Base-by-base conservation (phyloP, 2,888 invertebrate genomes). In the Hipparchia sbordonii region DNA sequence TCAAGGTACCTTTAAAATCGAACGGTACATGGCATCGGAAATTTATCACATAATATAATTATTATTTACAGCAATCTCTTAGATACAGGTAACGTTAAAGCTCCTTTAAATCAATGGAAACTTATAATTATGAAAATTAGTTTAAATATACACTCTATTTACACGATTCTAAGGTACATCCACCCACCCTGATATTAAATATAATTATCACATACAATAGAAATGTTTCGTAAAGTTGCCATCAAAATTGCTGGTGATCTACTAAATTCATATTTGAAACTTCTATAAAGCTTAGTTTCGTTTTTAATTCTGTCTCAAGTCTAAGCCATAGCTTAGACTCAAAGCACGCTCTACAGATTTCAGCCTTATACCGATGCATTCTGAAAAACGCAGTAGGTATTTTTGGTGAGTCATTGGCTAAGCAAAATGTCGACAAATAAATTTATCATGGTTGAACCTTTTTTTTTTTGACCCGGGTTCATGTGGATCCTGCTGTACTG, bases 1-100 rank as follows among this genome's bases (percentile, higher is more conserved):
- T 67, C 13, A 54, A 72, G 71, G 72, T 77, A 77, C 73, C 73
- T 74, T 72, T 73, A 52, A 74, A 79, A 72, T 72, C 72, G 74
- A 75, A 74, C 70, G 78, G 75, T 81, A 85, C 84, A 92, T 92
- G 91, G 92, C 92, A 91, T 85, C 89, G 82, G 87, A 85, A 88
- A 82, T 83, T 82, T 87, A 87, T 87, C 85, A 89, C 87, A 87
- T 82, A 66, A 56, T 86, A 46, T 48, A 51, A 6, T 56, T 13
- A 87, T 85, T 89, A 89, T 89, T 86, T 89, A 91, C 89, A 91
- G 81, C 76, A 76, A 81, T 83, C 78, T 81, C 80, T 82, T 81
- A 83, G 81, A 80, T 82, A 85, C 79, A 85, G 82, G 79, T 84
- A 84, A 87, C 79, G 78, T 91, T 92, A 90, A 91, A 91, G 89